These are phyloP conservation scores for Paraplagusia blochii DNA, from an alignment of 2,113 vertebrate species.

Conservation along the genomic window DNA sequence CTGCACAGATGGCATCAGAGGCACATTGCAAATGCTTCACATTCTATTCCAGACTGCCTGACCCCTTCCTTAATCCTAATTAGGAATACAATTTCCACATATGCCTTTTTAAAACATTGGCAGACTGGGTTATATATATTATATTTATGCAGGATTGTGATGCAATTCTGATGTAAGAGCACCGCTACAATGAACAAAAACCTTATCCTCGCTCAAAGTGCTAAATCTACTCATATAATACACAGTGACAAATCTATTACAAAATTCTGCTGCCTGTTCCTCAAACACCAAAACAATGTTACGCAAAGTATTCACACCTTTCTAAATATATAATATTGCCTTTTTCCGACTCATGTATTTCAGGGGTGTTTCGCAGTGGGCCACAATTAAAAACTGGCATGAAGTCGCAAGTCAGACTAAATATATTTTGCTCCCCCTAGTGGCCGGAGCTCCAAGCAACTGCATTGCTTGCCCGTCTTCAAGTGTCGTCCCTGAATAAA, in stretches of 20 bases:
- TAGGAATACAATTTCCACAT: conserved; percentile 77
- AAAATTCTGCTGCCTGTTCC: conserved; percentile 28
- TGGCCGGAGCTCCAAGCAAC: too few species aligned
- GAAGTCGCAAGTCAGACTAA: too few species aligned
- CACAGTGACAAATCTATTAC: conserved; percentile 51
- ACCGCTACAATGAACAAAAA: conserved; percentile 33
- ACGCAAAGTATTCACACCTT: background rate
- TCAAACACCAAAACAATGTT: conserved; percentile 26
- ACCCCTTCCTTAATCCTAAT: conserved; percentile 82
- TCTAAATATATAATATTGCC: too few species aligned
- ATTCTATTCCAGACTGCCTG: conserved; percentile 72
- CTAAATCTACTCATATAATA: conserved; percentile 49
- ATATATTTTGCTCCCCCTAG: too few species aligned
- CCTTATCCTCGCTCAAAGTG: conserved; percentile 27
- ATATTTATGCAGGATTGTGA: too few species aligned
- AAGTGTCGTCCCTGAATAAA: too few species aligned
- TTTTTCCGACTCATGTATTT: too few species aligned
- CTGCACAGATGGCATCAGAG: conserved; percentile 76
- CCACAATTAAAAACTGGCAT: too few species aligned
- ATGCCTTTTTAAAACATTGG: conserved; percentile 59
- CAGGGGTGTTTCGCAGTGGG: too few species aligned
- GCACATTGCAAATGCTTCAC: conserved; percentile 71
- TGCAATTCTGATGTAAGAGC: background rate
- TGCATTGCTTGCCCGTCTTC: too few species aligned
- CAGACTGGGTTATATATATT: too few species aligned